Base-by-base conservation (phyloP, 1,140 invertebrate species). In the Cydia pomonella region DNA sequence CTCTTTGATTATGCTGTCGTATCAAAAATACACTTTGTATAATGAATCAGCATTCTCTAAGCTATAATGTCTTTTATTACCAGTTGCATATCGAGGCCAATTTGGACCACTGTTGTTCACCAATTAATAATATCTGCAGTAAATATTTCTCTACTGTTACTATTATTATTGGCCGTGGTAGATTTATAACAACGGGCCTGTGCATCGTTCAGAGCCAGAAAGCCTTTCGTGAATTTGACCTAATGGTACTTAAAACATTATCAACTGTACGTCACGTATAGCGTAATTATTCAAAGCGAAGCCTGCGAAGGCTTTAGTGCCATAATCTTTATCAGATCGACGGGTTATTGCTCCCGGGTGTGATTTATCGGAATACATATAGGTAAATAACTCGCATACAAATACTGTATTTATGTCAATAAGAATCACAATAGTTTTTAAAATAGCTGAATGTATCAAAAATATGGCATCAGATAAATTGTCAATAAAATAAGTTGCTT, bases 281-380 rank as follows among this genome's bases (percentile, higher is more conserved):
- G 18, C 53, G 27, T 69, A 69, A 69, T 69, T 69, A 69, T 69
- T 69, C 64, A 69, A 69, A 69, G 64, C 64, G 73, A 74, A 74
- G 59, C 73, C 62, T 41, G 73, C 63, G 62, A 63, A 66, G 73
- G 64, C 64, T 69, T 69, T 33, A 33, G 64, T 69, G 64, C 73
- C 62, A 74, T 74, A 74, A 74, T 64, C 62, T 38, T 76, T 81
- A 81, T 81, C 76, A 77, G 77, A 81, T 79, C 75, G 63, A 23
- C 38, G 29, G 79, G 73, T 25, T 72, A 73, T 76, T 80, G 76
- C 79, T 77, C 76, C 69, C 75, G 72, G 66, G 71, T 63, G 21
- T 38, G 75, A 76, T 63, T 50, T 33, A 63, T 72, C 29, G 33
- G 53, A 59, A 59, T 59, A 59, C 53, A 3, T 59, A 59, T 59